Conservation (phyloP, 2,113 vertebrate species). For the Ptyas mucosa region DNA sequence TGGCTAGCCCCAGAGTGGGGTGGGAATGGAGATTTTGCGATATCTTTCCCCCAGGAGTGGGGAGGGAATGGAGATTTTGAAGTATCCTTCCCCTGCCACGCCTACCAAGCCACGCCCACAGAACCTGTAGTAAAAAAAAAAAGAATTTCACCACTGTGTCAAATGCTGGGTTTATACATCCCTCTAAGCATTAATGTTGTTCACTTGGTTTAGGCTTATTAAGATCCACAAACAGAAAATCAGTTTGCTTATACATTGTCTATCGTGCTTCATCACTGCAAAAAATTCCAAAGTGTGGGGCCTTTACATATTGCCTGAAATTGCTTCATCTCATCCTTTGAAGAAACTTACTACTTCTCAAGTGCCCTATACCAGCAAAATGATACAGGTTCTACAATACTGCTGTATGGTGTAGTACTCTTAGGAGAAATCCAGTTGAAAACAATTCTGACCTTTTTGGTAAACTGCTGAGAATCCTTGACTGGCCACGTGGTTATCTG, state of each 20-base stretch:
- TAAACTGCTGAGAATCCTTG: slow-evolving; percentile 85
- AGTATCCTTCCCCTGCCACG: too few species aligned
- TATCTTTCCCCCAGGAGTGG: too few species aligned
- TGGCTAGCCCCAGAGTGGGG: too few species aligned
- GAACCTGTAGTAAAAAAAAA: too few species aligned
- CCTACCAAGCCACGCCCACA: too few species aligned
- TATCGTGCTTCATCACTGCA: background rate
- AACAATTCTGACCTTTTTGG: slow-evolving; percentile 79
- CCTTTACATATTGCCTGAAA: background rate
- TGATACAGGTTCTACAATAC: background rate
- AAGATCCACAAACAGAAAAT: background rate
- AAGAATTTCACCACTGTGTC: background rate
- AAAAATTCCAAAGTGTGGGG: background rate
- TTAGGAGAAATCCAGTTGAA: background rate
- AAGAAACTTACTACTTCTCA: background rate
- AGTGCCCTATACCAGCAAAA: background rate
- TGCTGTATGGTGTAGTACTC: background rate
- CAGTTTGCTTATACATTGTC: background rate
- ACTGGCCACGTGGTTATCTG: slow-evolving; percentile 89
- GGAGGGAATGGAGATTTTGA: too few species aligned
- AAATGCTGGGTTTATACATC: background rate
- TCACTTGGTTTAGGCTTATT: background rate
- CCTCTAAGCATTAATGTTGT: background rate
- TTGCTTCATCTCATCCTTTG: background rate
- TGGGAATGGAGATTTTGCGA: too few species aligned